Base-by-base conservation (phyloP, 2,797 vertebrate species). In the Halcyon leucocephala region DNA sequence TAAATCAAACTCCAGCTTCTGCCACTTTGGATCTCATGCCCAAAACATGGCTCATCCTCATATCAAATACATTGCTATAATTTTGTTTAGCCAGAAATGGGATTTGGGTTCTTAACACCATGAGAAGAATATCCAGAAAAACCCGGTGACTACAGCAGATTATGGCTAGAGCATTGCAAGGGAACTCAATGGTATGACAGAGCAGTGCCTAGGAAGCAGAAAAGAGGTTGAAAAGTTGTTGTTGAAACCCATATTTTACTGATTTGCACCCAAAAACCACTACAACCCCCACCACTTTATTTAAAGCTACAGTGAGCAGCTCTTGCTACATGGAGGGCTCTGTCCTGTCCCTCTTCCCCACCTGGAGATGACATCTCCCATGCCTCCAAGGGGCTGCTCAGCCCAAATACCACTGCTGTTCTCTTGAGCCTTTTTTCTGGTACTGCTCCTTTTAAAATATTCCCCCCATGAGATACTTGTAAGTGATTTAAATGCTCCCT, bases 401-500 rank as follows among this genome's bases (percentile, higher is more conserved):
- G 51, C n/a, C 77, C 41, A 44, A 70, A 77, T 31, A 26, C 20
- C 42, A 19, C 15, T 61, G 28, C 6, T 73, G 2, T 21, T 82
- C 46, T 54, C 4, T 15, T 55, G 6, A 48, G 25, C 24, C 19
- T 83, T 72, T 62, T 22, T 95, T 70, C 39, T 92, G 51, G 33
- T 77, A 46, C 58, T 55, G 62, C 14, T 86, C 6, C 0, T 51
- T 91, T 78, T 66, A 81, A 78, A 81, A 65, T 33, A 78, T 37
- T 72, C 10, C 31, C 14, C 13, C 29, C 25, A 14, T 12, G 44
- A 96, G 57, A 93, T 42, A 49, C 26, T 31, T 78, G 7, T 9
- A 72, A 78, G n/a, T 87, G 74, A 80, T 83, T 91, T 87, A 91
- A 93, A 89, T 3, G 22, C 49, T 87, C 33, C 31, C 54, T 93